Percentiles rank a stretch among this genome's conserved stretches.
Evolutionary conservation across 2,888 invertebrate genomes (phyloP).

Genomic region (Xestia rhomboidea): DNA sequence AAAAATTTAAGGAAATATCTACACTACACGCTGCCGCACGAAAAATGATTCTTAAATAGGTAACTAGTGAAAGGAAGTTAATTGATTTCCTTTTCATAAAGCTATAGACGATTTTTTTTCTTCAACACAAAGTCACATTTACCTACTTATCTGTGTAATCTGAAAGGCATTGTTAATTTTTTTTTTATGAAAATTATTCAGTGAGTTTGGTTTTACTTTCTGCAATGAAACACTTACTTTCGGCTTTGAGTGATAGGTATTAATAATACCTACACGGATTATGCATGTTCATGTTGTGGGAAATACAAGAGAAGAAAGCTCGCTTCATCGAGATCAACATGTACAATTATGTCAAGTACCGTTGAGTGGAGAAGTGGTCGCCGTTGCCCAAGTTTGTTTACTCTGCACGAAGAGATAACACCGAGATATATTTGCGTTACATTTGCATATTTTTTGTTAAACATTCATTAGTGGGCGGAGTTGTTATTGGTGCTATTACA

Average conservation of each 20-base stretch:
- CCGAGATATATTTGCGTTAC: constrained; percentile 73
- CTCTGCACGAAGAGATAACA: constrained; percentile 69
- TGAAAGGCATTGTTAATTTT: constrained; percentile 46
- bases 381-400: constrained; percentile 74
- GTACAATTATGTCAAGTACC: constrained; percentile 73
- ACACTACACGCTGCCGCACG: constrained; percentile 40
- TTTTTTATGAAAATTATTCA: constrained; percentile 39
- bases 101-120: constrained; percentile 45
- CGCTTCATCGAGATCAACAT: constrained; percentile 64
- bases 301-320: constrained; percentile 53
- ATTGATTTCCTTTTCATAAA: constrained; percentile 64
- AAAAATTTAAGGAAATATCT: constrained; percentile 62
- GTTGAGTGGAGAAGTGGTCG: constrained; percentile 72
- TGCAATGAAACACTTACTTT: constrained; percentile 54
- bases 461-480: constrained; percentile 63
- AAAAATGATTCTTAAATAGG: constrained; percentile 57
- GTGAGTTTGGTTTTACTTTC: constrained; percentile 60
- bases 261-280: constrained; percentile 36
- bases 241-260: constrained; percentile 25
- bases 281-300: constrained; percentile 36
- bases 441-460: constrained; percentile 82
- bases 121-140: constrained; percentile 47
- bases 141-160: constrained; percentile 60
- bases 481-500: constrained; percentile 53
- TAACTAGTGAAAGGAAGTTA: constrained; percentile 65